A percentile compares a stretch with the other conserved stretches of the same genome.
Conservation (phyloP, 2,113 vertebrate species). For the Tychaedon coryphoeus region DNA sequence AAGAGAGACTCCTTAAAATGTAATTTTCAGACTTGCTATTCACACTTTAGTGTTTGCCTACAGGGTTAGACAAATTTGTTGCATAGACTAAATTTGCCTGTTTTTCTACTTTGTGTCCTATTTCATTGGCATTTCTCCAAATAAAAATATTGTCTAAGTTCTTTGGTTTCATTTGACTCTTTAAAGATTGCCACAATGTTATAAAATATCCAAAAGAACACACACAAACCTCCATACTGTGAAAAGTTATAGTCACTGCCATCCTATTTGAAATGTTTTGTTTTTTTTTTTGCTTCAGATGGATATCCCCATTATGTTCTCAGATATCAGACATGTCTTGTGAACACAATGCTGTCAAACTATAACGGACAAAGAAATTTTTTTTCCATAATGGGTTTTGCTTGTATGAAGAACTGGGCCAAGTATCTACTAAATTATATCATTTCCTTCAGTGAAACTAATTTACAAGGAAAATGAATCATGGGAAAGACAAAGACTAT, state of each 20-base stretch:
- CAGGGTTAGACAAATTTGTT: neutral
- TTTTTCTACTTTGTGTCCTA: neutral
- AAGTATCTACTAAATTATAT: constrained; percentile 47
- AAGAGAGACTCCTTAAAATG: neutral
- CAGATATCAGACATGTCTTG: neutral
- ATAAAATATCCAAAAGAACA: neutral
- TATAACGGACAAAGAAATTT: neutral
- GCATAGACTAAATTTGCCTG: neutral
- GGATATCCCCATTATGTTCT: constrained; percentile 4
- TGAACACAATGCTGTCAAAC: constrained; percentile 16
- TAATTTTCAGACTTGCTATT: neutral
- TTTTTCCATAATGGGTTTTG: neutral
- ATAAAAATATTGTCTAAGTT: neutral
- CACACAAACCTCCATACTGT: neutral
- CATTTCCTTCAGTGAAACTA: constrained; percentile 61
- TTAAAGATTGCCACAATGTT: neutral
- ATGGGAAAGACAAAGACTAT: constrained; percentile 46
- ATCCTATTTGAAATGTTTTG: neutral
- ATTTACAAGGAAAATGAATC: constrained; percentile 60
- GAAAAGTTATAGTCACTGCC: neutral
- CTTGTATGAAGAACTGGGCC: constrained; percentile 24
- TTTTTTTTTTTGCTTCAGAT: constrained; percentile 4
- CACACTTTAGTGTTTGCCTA: neutral
- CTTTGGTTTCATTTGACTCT: neutral
- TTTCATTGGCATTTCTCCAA: neutral